Evolutionary conservation across 2,888 invertebrate species (phyloP).

Genomic region (Palloptera scutellata): DNA sequence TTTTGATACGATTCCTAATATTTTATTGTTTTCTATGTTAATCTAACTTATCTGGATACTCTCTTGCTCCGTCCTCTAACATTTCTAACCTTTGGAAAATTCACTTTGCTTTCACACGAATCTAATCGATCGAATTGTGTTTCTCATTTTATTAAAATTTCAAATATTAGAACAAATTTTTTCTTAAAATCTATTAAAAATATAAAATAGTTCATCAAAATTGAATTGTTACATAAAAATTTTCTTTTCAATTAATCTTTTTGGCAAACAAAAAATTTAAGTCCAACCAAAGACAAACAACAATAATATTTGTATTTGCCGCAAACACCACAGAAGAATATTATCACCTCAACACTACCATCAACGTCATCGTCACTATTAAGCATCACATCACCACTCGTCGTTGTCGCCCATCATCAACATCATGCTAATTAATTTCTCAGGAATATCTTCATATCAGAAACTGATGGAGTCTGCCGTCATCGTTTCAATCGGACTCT

Average conservation of each 20-base stretch:
- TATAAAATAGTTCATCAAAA: constrained; percentile 33
- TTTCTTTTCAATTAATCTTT: constrained; percentile 27
- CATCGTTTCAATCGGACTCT: constrained; percentile 43
- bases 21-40: neutral
- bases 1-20: too few relatives aligned
- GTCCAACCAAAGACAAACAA: constrained; percentile 1
- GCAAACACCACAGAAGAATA: neutral
- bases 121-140: neutral
- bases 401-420: neutral
- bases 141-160: constrained; percentile 16
- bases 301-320: neutral
- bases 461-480: constrained; percentile 37
- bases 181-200: constrained; percentile 30
- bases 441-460: constrained; percentile 12
- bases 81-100: too few relatives aligned
- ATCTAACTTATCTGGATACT: neutral
- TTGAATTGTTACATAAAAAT: constrained; percentile 36
- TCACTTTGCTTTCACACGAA: too few relatives aligned
- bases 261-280: constrained; percentile 31
- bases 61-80: too few relatives aligned
- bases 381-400: neutral
- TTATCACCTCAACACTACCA: neutral
- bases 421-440: constrained; percentile 18
- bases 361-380: neutral
- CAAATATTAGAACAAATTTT: constrained; percentile 14